A percentile compares a stretch with the other conserved stretches of the same genome.
Evolutionary conservation across 2,888 invertebrate species (phyloP).

Genomic region (Heterodera filipjevi): DNA sequence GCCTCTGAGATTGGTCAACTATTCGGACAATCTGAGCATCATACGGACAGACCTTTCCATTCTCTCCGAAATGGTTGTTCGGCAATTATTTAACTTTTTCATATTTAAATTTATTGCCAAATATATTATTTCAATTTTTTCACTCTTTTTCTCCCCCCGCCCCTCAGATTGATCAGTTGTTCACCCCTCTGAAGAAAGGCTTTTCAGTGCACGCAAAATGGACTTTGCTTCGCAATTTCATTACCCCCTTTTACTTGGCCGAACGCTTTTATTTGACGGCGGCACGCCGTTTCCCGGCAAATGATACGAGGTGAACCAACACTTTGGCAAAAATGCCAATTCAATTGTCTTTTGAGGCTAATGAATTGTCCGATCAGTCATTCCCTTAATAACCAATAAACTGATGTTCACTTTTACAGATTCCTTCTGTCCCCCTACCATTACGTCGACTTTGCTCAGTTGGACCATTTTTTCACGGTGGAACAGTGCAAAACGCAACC

Average conservation of each 20-base stretch:
- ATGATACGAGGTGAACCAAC: constrained; percentile 38
- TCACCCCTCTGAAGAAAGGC: constrained; percentile 25
- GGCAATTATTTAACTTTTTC: not conserved
- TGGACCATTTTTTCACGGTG: constrained; percentile 44
- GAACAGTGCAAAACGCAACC: constrained; percentile 40
- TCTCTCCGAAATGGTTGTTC: constrained; percentile 41
- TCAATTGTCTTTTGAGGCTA: not conserved
- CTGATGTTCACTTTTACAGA: not conserved
- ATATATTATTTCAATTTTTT: not conserved
- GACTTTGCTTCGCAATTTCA: constrained; percentile 41
- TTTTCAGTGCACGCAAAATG: constrained; percentile 40
- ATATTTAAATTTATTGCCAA: not conserved
- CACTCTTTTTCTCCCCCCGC: not conserved
- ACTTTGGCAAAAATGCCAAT: constrained; percentile 7
- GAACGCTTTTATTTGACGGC: constrained; percentile 34
- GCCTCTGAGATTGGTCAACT: constrained; percentile 34
- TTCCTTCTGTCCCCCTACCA: constrained; percentile 26
- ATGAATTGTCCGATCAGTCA: too few species aligned
- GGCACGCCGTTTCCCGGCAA: constrained; percentile 34
- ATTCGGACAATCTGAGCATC: constrained; percentile 35
- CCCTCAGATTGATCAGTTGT: constrained; percentile 30
- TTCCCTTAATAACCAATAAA: not conserved
- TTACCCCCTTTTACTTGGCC: constrained; percentile 41
- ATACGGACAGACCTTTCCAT: constrained; percentile 38
- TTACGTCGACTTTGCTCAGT: constrained; percentile 29